Evolutionary conservation across 2,797 vertebrate genomes (phyloP).

Genomic region (Aplochiton taeniatus): DNA sequence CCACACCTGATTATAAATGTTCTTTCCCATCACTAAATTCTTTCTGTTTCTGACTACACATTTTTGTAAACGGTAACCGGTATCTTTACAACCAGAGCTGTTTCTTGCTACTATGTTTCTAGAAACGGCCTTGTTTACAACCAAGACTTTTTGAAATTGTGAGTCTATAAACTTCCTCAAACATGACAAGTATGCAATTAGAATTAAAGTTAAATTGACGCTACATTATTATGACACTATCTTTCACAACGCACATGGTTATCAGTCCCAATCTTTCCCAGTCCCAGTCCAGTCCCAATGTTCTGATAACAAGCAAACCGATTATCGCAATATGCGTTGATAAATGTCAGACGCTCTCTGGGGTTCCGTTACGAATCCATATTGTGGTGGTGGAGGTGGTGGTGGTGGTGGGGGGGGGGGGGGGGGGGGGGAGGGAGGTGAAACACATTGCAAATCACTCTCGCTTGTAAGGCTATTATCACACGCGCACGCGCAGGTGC

Average conservation of each 20-base stretch:
- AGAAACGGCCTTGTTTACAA: no score
- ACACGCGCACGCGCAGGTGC: neutral
- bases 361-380: neutral
- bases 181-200: slow-evolving; percentile 44
- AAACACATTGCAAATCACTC: no score
- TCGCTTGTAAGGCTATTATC: slow-evolving; percentile 1
- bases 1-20: slow-evolving; percentile 21
- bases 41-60: slow-evolving; percentile 7
- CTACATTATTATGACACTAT: slow-evolving; percentile 40
- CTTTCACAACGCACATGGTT: slow-evolving; percentile 24
- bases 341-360: slow-evolving; percentile 39
- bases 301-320: slow-evolving; percentile 17
- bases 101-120: no score
- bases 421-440: no score
- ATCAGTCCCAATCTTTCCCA: slow-evolving; percentile 17
- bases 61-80: no score
- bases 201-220: slow-evolving; percentile 32
- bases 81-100: no score
- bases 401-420: no score
- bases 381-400: no score
- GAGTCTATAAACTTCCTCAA: slow-evolving; percentile 32
- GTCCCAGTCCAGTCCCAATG: slow-evolving; percentile 5
- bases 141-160: no score
- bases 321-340: slow-evolving; percentile 17
- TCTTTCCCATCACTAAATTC: slow-evolving; percentile 37